These are phyloP conservation scores for Tortricodes alternella DNA, from an alignment of 2,888 invertebrate species.

Conservation along the genomic window DNA sequence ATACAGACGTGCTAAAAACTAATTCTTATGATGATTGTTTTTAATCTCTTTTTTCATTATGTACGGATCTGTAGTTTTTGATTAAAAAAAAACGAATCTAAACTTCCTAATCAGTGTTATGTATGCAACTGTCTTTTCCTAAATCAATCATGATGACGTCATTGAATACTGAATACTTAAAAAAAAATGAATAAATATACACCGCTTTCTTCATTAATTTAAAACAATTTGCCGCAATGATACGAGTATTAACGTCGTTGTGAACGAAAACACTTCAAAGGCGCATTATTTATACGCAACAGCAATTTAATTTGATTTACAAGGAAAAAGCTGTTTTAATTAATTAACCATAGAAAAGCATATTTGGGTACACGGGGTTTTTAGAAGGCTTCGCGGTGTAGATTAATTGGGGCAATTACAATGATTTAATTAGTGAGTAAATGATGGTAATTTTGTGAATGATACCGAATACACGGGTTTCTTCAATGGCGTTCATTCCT, in stretches of 20 bases:
- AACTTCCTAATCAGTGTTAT: too few species aligned
- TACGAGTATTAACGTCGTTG: not conserved
- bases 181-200: too few species aligned
- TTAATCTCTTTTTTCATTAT: too few species aligned
- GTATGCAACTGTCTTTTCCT: too few species aligned
- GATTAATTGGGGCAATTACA: conserved; percentile 4
- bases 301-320: conserved; percentile 2
- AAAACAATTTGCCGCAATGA: too few species aligned
- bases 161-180: too few species aligned
- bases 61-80: too few species aligned
- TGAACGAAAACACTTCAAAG: conserved; percentile 4
- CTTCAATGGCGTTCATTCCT: not conserved
- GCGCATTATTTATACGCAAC: not conserved
- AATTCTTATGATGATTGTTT: too few species aligned
- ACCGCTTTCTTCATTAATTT: too few species aligned
- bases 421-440: conserved; percentile 2
- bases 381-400: not conserved
- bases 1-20: too few species aligned
- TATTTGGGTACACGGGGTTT: not conserved
- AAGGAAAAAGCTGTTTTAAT: not conserved
- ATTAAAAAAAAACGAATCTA: too few species aligned
- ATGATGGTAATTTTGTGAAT: not conserved
- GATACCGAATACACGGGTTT: not conserved
- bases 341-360: conserved; percentile 2
- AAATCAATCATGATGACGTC: too few species aligned